Evolutionary conservation across 2,797 vertebrate species (phyloP).

Genomic region (Geotrypetes seraphini): DNA sequence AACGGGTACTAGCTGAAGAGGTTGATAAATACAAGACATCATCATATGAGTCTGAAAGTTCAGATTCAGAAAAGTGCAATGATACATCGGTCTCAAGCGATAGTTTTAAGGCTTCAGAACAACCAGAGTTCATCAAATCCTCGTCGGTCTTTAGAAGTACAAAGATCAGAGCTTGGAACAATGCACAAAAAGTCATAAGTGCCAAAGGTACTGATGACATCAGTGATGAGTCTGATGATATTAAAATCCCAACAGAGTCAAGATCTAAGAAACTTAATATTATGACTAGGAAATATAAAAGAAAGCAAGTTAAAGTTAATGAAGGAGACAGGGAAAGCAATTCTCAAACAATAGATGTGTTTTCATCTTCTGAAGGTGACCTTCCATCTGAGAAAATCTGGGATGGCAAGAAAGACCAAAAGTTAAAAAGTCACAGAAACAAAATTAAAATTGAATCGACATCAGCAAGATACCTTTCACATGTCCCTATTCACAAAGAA

Average conservation of each 20-base stretch:
- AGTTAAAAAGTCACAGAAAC: conserved; percentile 10
- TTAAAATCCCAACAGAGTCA: conserved; percentile 40
- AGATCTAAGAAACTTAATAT: conserved; percentile 17
- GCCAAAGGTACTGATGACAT: conserved; percentile 24
- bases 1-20: conserved; percentile 1
- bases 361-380: conserved; percentile 75
- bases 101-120: conserved; percentile 4
- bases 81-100: neutral
- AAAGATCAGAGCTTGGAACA: neutral
- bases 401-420: conserved; percentile 3
- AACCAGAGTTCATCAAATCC: neutral
- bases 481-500: conserved; percentile 6
- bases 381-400: conserved; percentile 20
- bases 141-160: conserved; percentile 10
- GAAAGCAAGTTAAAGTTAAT: neutral
- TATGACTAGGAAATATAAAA: neutral
- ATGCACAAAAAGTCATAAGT: conserved; percentile 7
- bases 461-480: neutral
- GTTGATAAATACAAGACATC: neutral
- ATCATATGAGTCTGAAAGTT: conserved; percentile 4
- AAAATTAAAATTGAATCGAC: conserved; percentile 14
- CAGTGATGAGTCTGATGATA: conserved; percentile 82
- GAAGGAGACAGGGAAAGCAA: neutral
- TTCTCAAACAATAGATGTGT: conserved; percentile 56
- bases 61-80: conserved; percentile 14